Base-by-base conservation (phyloP, 37 sponge, comb jelly and placozoan species). In the Eunapius fragilis region DNA sequence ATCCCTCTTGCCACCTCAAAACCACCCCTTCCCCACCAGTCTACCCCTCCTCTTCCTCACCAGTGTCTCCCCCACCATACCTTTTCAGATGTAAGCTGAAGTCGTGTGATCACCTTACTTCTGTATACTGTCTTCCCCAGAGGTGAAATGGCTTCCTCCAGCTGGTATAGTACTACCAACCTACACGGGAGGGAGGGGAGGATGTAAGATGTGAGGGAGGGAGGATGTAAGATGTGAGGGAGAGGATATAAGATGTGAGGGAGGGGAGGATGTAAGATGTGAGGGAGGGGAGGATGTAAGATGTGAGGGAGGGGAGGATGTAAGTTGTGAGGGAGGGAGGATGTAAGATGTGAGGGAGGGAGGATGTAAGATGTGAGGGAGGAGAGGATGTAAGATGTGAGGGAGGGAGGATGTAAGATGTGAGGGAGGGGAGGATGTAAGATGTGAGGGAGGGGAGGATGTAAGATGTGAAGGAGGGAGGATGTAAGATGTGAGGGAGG, bases 111-210 rank as follows among this genome's bases (percentile, higher is more conserved):
- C 71, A 93, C 72, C 72, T 83, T 93, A 22, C 77, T 79, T 76
- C 84, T 89, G 80, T 81, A 91, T 24, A 88, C 68, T 17, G 78
- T 87, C 83, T 94, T 94, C 25, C 88, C 87, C 19, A 88, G 31
- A 3, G 95, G 89, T 17, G 91, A 69, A 45, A 76, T 77, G 2
- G 34, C 70, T 37, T 86, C 84, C 76, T 84, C 89, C 38, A 94
- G 30, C 49, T 71, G 74, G 67, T 91, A 91, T 72, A 86, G 82
- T 10, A 94, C 25, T 0, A 94, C 68, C 28, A 87, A 38, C 33
- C 93, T 89, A 41, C 9, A 9, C 4, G 4, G 47, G 47, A 9
- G 9, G 47, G 9, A 45, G 4, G 47, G 9, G 47, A 11, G 47
- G 4, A 9, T 45, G 47, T 45, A 9, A 11, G 47, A n/a, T n/a